Conservation (phyloP, 1,140 invertebrate genomes). For the Contarinia nasturtii region DNA sequence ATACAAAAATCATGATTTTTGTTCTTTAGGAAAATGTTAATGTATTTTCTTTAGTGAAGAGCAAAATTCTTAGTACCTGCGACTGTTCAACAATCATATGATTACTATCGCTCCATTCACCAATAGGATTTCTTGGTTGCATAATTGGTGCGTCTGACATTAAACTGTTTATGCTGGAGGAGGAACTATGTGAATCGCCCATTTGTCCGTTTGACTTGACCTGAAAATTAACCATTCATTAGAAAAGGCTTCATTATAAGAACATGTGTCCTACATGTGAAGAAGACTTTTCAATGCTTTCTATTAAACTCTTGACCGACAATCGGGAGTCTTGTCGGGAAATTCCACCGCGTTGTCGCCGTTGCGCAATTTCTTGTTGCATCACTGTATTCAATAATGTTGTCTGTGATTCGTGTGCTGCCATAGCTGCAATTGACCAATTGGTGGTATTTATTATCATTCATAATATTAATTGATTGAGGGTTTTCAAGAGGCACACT, state of each 20-base stretch:
- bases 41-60: too few species aligned
- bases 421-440: constrained; percentile 4
- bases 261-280: constrained; percentile 49
- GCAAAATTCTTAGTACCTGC: too few species aligned
- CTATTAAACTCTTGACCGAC: constrained; percentile 74
- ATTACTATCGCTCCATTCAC: not conserved
- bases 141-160: constrained; percentile 10
- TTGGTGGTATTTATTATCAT: not conserved
- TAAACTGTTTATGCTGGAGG: constrained; percentile 25
- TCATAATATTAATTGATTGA: too few species aligned
- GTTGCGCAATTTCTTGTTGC: constrained; percentile 33
- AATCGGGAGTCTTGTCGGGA: constrained; percentile 55
- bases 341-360: constrained; percentile 32
- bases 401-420: constrained; percentile 25
- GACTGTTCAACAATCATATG: too few species aligned
- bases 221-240: too few species aligned
- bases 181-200: constrained; percentile 21
- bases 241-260: too few species aligned
- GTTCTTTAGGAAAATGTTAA: too few species aligned
- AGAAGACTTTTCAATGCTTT: constrained; percentile 75
- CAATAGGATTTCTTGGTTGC: not conserved
- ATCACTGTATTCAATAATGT: constrained; percentile 31
- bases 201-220: constrained; percentile 10
- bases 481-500: too few species aligned
- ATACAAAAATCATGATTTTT: too few species aligned